Base-by-base conservation (phyloP, 2,888 invertebrate genomes). In the Megalurothrips usitatus region DNA sequence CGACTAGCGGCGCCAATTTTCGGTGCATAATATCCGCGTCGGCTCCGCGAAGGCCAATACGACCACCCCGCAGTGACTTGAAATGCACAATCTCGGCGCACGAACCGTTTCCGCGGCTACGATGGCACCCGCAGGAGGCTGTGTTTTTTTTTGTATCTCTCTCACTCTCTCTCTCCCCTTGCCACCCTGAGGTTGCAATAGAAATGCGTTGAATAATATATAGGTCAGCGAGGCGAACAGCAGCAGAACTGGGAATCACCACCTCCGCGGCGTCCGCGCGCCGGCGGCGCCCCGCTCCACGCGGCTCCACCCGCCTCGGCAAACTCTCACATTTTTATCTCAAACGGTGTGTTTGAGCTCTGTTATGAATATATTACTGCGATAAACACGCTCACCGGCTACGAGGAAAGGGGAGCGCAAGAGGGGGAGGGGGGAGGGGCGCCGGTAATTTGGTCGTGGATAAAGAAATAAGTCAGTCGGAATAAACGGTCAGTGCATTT, bases 351-450 rank as follows among this genome's bases (percentile, higher is more conserved):
- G 58, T 58, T 58, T 58, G 58, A 58, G 58, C 17, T 11, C 58
- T 58, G 58, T 58, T 58, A 58, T 58, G 58, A 58, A 58, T 58
- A 58, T 58, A 58, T 58, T 58, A 58, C 58, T 17, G 58, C 58
- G 58, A 58, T 58, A 58, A 58, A 58, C 58, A 19, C 58, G 58
- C 58, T 43, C 34, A 6, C 34, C 6, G 58, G 58, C 58, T n/a
- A n/a, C n/a, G n/a, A n/a, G n/a, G n/a, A n/a, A n/a, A n/a, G 58
- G 58, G 58, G 58, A 6, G 58, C 6, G 58, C 14, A 17, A 1
- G 58, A 58, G 58, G 34, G 58, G 58, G 6, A 17, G 58, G 14
- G 58, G 6, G 58, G 11, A 11, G 0, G 58, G n/a, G 58, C 34
- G 58, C 14, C 14, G 58, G 58, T 58, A 58, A 58, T 58, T 58